Base-by-base conservation (phyloP, 2,113 vertebrate genomes). In the Anoura caudifer region DNA sequence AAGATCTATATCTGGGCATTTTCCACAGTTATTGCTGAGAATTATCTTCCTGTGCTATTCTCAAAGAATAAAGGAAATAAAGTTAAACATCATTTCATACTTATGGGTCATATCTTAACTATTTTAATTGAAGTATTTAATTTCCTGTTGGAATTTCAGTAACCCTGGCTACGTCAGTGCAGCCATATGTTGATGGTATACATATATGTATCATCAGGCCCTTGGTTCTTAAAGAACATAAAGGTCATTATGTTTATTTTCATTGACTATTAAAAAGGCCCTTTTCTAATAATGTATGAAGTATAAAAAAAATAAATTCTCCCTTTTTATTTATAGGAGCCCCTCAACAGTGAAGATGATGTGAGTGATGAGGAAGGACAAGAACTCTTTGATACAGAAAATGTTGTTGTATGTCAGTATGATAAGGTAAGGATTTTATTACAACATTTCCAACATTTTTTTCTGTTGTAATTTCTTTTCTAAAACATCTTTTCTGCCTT, bases 321-420 rank as follows among this genome's bases (percentile, higher is more conserved):
- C 5, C 9, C n/a, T 67, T 97, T 95, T 97, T 12, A 22, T 75
- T 97, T 92, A 31, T 98, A 99, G 99, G 99, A 99, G 94, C 99
- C 99, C 8, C 98, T 99, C 88, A 99, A 99, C 98, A 99, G 99
- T 90, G 99, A 99, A 65, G 99, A 99, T 92, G 99, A 99, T 84
- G 99, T 99, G 90, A 99, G 99, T 47, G 99, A 99, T 85, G 99
- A 99, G 90, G 99, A 99, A 97, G 99, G 99, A 95, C 99, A 99
- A 98, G 99, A 99, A 97, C 98, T 99, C 85, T 99, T 99, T 7
- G 99, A 99, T 96, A 99, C 99, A 0, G 99, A 99, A 98, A 99
- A 99, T 92, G 99, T 99, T 97, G 99, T 99, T 77, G 99, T 99
- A 67, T 99, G 99, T 98, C 99, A 99, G 76, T 99, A 99, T 77